Conservation (phyloP, 2,113 vertebrate species). For the Chunga burmeisteri region DNA sequence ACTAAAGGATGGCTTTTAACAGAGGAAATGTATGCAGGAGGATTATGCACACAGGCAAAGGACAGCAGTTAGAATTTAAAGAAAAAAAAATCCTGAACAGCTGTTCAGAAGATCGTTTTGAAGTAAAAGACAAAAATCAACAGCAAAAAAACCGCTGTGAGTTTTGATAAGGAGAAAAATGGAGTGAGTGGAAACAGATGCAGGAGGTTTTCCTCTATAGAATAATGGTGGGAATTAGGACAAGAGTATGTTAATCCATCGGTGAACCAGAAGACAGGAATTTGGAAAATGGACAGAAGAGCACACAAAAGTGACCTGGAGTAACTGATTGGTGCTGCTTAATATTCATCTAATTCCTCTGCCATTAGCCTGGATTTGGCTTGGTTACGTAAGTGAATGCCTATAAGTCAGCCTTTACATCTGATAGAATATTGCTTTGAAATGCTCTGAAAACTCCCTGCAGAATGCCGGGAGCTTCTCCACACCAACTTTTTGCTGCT, state of each 20-base stretch:
- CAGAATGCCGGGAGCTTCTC: background rate
- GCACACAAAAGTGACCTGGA: background rate
- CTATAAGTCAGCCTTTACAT: background rate
- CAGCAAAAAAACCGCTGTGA: rapidly evolving
- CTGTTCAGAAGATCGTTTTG: background rate
- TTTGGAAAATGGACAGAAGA: background rate
- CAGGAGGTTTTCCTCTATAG: background rate
- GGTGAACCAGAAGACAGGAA: background rate
- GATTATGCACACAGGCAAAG: background rate
- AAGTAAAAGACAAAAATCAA: background rate
- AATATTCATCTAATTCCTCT: background rate
- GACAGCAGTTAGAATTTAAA: background rate
- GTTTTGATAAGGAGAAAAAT: background rate
- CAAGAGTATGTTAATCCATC: background rate
- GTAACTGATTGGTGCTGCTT: background rate
- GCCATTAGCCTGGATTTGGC: background rate
- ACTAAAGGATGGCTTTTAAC: background rate
- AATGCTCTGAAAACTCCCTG: background rate
- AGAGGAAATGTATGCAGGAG: background rate
- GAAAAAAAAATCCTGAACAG: background rate
- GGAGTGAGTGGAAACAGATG: background rate
- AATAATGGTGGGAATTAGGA: background rate
- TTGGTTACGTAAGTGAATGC: background rate
- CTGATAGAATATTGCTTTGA: background rate
- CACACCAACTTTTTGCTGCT: background rate